A percentile compares a stretch with the other conserved stretches of the same genome.
Evolutionary conservation across 2,888 invertebrate species (phyloP).

Genomic region (Sisyra nigra): DNA sequence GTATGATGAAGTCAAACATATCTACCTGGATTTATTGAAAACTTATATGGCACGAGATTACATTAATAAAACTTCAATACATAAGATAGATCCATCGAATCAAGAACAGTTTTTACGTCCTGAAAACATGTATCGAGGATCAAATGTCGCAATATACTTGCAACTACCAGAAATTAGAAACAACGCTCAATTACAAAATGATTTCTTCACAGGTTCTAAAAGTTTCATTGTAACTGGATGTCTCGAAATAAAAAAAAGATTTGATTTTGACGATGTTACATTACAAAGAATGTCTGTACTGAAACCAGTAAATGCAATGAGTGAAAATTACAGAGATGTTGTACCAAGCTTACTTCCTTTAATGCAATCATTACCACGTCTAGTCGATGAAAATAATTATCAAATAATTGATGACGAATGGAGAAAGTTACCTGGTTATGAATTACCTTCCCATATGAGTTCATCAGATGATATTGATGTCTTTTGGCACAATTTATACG

Average conservation of each 20-base stretch:
- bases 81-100: constrained; percentile 1
- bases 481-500: neutral
- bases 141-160: neutral
- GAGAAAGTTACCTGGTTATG: neutral
- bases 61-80: neutral
- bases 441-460: neutral
- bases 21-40: neutral
- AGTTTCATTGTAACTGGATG: neutral
- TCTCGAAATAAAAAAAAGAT: neutral
- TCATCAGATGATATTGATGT: neutral
- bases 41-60: constrained; percentile 1
- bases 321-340: neutral
- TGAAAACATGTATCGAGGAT: constrained; percentile 1
- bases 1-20: constrained; percentile 8
- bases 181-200: neutral
- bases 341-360: neutral
- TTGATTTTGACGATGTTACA: neutral
- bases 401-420: neutral
- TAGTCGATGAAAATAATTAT: neutral
- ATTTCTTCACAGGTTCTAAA: neutral
- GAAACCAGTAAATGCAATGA: neutral
- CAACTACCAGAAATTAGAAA: neutral
- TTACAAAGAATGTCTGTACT: neutral
- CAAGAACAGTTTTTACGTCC: neutral
- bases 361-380: neutral